Conservation (phyloP, 1,140 invertebrate species). For the Melitaea cinxia region DNA sequence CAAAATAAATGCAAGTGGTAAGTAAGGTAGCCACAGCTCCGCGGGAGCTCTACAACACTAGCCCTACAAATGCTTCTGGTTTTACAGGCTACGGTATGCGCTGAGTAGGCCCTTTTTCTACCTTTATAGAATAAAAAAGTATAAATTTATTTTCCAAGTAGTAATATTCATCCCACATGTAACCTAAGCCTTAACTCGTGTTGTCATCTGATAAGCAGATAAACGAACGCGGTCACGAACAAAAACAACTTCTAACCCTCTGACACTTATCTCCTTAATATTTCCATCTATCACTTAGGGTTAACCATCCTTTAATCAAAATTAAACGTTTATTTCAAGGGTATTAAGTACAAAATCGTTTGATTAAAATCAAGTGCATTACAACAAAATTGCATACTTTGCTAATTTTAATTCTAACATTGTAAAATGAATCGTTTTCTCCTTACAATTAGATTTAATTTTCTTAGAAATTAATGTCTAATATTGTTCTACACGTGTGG, state of each 20-base stretch:
- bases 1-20: no score
- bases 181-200: slow-evolving; percentile 8
- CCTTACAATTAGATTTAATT: slow-evolving; percentile 17
- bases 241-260: slow-evolving; percentile 33
- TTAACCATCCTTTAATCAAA: slow-evolving; percentile 37
- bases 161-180: not conserved
- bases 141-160: not conserved
- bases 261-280: slow-evolving; percentile 45
- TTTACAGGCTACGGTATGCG: no score
- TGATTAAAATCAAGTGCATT: slow-evolving; percentile 8
- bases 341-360: slow-evolving; percentile 23
- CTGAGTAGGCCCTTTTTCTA: no score
- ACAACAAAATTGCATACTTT: slow-evolving; percentile 29
- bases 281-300: slow-evolving; percentile 32
- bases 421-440: slow-evolving; percentile 31
- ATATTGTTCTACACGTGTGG: slow-evolving; percentile 49
- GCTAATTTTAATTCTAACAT: slow-evolving; percentile 20
- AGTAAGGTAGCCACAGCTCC: no score
- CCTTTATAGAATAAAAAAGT: no score
- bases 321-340: slow-evolving; percentile 29
- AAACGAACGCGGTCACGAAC: slow-evolving; percentile 16
- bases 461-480: slow-evolving; percentile 11
- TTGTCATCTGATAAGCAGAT: slow-evolving; percentile 12
- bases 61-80: no score
- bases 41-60: no score